These are phyloP conservation scores for Vulpes ferrilata DNA, from an alignment of 2,113 vertebrate genomes.

Conservation along the genomic window DNA sequence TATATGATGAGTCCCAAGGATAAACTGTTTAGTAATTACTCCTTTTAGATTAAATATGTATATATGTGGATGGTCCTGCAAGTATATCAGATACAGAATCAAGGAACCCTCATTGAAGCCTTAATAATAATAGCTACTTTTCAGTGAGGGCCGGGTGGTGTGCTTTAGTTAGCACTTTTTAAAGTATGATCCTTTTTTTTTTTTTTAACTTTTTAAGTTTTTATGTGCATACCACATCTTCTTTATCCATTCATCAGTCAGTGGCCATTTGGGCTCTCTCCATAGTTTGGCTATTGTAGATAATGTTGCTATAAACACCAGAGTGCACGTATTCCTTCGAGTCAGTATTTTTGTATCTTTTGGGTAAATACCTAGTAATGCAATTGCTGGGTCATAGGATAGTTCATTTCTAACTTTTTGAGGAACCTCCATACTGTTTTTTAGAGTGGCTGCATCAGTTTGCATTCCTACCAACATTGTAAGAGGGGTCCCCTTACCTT, in stretches of 20 bases:
- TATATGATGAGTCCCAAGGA: neutral
- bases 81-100: neutral
- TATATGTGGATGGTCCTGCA: neutral
- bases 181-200: neutral
- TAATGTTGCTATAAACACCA: neutral
- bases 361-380: neutral
- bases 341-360: neutral
- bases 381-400: neutral
- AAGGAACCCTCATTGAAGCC: neutral
- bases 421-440: neutral
- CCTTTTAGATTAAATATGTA: neutral
- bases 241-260: neutral
- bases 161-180: constrained; percentile 8
- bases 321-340: neutral
- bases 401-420: neutral
- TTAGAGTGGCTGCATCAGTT: neutral
- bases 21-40: neutral
- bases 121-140: neutral
- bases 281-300: neutral
- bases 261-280: neutral
- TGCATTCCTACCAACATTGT: neutral
- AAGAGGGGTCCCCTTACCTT: neutral
- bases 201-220: neutral
- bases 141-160: neutral
- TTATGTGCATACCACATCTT: neutral